Conservation (phyloP, 2,797 vertebrate species). For the Xiphorhynchus erythropygius region DNA sequence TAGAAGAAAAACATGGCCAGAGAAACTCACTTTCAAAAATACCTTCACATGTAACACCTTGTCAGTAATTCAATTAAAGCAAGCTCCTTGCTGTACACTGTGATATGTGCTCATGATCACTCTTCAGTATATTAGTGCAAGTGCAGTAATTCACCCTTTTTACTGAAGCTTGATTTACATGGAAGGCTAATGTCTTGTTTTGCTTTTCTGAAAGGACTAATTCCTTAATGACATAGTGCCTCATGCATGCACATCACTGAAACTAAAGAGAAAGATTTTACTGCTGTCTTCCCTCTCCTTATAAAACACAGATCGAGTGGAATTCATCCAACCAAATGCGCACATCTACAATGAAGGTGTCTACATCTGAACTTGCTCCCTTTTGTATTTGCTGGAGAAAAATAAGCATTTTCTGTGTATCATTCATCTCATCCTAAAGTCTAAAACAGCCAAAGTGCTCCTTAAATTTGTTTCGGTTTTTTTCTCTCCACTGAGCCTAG, state of each 20-base stretch:
- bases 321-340: not conserved
- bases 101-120: not conserved
- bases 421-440: not conserved
- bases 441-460: not conserved
- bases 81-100: not conserved
- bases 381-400: not conserved
- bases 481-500: not conserved
- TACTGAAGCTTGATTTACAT: not conserved
- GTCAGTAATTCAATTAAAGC: not conserved
- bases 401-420: not conserved
- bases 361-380: not conserved
- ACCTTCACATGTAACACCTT: not conserved
- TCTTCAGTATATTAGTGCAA: not conserved
- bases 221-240: not conserved
- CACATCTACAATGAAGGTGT: not conserved
- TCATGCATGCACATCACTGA: not conserved
- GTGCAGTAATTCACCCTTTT: not conserved
- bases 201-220: not conserved
- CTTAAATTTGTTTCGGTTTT: accelerated
- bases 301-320: not conserved
- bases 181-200: not conserved
- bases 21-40: not conserved
- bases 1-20: not conserved
- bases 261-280: not conserved
- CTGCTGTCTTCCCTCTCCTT: not conserved